Conservation (phyloP, 2,888 invertebrate species). For the Camponotus fellah region DNA sequence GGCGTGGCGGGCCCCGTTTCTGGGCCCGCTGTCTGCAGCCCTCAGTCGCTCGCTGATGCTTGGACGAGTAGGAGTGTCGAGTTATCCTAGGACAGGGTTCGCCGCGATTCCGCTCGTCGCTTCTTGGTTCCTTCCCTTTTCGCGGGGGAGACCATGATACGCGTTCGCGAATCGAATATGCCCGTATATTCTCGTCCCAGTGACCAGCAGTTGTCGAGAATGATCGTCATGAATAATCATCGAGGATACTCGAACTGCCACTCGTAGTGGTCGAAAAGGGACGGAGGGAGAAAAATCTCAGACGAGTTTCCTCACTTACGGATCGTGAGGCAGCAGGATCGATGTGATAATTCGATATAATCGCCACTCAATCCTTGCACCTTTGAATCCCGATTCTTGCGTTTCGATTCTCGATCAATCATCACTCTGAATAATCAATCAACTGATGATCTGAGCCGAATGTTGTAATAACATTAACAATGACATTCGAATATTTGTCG, state of each 20-base stretch:
- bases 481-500: background rate
- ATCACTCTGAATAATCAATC: background rate
- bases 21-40: slow-evolving; percentile 79
- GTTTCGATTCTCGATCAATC: background rate
- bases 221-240: slow-evolving; percentile 2
- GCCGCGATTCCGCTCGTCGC: slow-evolving; percentile 35
- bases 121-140: background rate
- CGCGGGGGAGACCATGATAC: background rate
- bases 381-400: background rate
- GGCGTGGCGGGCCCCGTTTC: slow-evolving; percentile 78
- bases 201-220: background rate
- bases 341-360: background rate
- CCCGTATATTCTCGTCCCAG: background rate
- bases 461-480: background rate
- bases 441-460: background rate
- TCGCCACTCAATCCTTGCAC: background rate
- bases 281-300: background rate
- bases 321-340: background rate
- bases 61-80: slow-evolving; percentile 80
- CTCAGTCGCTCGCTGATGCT: slow-evolving; percentile 84
- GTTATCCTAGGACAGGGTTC: slow-evolving; percentile 69
- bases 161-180: slow-evolving; percentile 12
- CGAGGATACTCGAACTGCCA: slow-evolving; percentile 22
- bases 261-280: background rate
- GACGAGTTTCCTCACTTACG: slow-evolving; percentile 9